Base-by-base conservation (phyloP, 2,888 invertebrate species). In the Lycia hirtaria region DNA sequence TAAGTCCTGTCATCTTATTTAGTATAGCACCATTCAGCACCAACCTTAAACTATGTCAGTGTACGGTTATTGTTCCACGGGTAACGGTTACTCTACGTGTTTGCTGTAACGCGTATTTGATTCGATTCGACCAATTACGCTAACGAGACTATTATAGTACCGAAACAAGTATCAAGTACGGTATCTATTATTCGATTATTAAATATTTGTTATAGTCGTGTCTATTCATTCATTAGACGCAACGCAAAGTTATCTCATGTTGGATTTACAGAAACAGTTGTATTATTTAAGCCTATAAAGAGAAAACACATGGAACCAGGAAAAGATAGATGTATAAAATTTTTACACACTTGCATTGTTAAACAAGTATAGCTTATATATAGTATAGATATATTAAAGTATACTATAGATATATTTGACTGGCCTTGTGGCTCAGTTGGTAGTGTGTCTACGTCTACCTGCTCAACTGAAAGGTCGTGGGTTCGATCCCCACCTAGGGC, bases 71-170 rank as follows among this genome's bases (percentile, higher is more conserved):
- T 28, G 28, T n/a, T 44, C 43, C 9, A 56, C 17, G 35, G 17
- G n/a, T 38, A 53, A 57, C 57, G 56, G 64, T 62, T 56, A 55
- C 33, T 20, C 52, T 49, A 53, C 52, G 7, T 56, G 61, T 43
- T 51, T 50, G 43, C 52, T 44, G 62, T 61, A 57, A 59, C 28
- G 51, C 62, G 64, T 57, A 59, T 67, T 62, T 63, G 64, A 66
- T 63, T 64, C 59, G 63, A 62, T 45, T 64, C 59, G 63, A 62
- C 48, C 68, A 70, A 68, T 68, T 68, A 65, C 56, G 56, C 51
- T 70, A 70, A 68, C 68, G 62, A 68, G 64, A 51, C 40, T 17
- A 17, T 37, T 59, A 26, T 9, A 26, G 26, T 24, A 26, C 19
- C 17, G 12, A 38, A 19, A 28, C 49, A 20, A 38, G 26, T 49